phyloP scores from a whole-genome alignment of 2,888 invertebrate genomes.

The Adelphocoris suturalis region DNA sequence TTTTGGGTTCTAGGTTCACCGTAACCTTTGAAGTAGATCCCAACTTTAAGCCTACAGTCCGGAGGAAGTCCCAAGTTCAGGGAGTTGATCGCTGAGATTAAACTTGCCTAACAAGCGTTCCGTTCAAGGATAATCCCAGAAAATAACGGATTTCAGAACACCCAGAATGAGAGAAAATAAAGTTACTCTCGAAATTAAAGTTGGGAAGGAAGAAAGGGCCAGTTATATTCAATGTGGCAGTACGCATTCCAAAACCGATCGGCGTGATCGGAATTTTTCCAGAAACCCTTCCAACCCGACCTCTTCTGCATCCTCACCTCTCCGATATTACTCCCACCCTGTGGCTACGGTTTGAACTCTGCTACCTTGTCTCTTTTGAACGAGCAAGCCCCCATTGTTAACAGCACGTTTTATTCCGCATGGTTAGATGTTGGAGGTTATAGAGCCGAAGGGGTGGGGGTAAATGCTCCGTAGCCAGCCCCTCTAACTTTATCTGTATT shows the following conservation, averaged over 20 bases:
- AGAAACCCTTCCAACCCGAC: neutral
- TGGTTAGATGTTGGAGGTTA: neutral
- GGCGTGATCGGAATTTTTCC: constrained; percentile 41
- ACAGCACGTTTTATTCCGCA: constrained; percentile 12
- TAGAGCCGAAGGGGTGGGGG: neutral
- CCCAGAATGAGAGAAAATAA: neutral
- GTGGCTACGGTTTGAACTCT: constrained; percentile 12
- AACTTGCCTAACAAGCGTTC: no score
- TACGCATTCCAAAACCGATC: neutral
- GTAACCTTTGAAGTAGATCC: no score
- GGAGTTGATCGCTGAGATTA: no score
- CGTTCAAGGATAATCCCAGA: neutral
- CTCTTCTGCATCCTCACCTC: neutral
- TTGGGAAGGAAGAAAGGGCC: neutral
- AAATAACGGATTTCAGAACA: neutral
- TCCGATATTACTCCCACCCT: neutral
- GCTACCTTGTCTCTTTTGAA: neutral
- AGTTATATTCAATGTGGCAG: neutral
- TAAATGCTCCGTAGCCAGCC: constrained; percentile 16
- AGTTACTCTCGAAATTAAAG: neutral
- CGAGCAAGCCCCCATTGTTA: constrained; percentile 6
- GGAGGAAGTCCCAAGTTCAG: no score
- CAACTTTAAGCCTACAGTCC: no score
- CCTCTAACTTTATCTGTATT: constrained; percentile 21
- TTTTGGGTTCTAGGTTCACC: no score